Evolutionary conservation across 2,888 invertebrate species (phyloP), one percentile per base, ranked within the genome.

Genomic region (Leptothorax acervorum): DNA sequence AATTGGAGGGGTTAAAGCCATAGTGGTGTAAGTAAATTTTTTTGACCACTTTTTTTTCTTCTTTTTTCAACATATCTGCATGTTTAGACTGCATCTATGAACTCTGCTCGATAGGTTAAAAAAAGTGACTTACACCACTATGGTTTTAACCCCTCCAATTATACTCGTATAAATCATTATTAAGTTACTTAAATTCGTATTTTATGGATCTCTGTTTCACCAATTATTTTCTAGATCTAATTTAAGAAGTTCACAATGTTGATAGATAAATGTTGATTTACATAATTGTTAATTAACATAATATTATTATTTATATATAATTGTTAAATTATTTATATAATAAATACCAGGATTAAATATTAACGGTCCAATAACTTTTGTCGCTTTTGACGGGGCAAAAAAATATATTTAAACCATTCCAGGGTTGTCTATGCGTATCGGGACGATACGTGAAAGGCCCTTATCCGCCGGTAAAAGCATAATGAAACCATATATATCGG

Each of bases 401-500:
- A 53, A 57, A 57, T 8, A 23, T 45, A 62, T 74, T 45, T 15
- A 15, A 74, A 63, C 6, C 5, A 42, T 42, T 42, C 31, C 11
- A 45, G 8, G 45, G 11, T n/a, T 9, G 3, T 11, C 15, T 65
- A n/a, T 62, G 18, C 51, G 11, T 57, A 65, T 23, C 65, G 42
- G 65, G 9, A 65, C 39, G 57, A 48, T 73, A 60, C 55, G 45
- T n/a, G 28, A 62, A 51, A 79, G 71, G 28, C 23, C 39, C 28
- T 51, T 71, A 71, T 35, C 23, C 55, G 18, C 23, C n/a, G 23
- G 42, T 51, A 53, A 74, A 42, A 82, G 65, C 63, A 63, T 71
- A 76, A 75, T 65, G 75, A 76, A 65, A 78, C 65, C 66, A 66
- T 71, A 60, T 57, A 57, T 48, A 68, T 51, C n/a, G 79, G 23